Evolutionary conservation across 2,888 invertebrate species (phyloP).

Genomic region (Hypomecis atomaria): DNA sequence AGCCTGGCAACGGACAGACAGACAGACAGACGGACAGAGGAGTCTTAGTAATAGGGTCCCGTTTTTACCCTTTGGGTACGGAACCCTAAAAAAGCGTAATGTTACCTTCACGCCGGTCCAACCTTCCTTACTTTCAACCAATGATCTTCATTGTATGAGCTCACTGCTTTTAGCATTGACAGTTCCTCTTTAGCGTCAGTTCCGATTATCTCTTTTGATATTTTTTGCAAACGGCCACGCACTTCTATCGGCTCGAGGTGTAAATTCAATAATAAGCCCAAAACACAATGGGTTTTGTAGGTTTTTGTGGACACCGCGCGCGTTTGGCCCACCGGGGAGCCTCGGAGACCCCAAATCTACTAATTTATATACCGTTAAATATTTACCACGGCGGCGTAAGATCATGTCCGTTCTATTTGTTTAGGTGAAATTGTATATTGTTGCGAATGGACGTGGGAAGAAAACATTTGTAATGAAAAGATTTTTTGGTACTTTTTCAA

Average conservation of each 20-base stretch:
- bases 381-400: conserved; percentile 60
- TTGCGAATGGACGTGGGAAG: conserved; percentile 69
- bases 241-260: conserved; percentile 61
- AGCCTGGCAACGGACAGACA: too few relatives aligned
- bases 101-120: too few relatives aligned
- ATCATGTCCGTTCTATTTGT: conserved; percentile 67
- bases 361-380: conserved; percentile 71
- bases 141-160: too few relatives aligned
- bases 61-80: too few relatives aligned
- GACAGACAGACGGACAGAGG: too few relatives aligned
- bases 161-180: conserved; percentile 7
- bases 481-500: conserved; percentile 47
- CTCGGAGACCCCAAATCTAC: conserved; percentile 39
- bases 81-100: too few relatives aligned
- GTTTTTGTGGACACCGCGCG: conserved; percentile 24
- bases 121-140: too few relatives aligned
- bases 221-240: conserved; percentile 52
- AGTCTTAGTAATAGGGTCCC: too few relatives aligned
- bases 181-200: conserved; percentile 39
- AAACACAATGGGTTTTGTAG: conserved; percentile 57
- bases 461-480: conserved; percentile 55
- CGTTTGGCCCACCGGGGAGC: conserved; percentile 60
- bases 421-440: conserved; percentile 72
- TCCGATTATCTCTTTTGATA: conserved; percentile 51
- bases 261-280: conserved; percentile 71